Conservation (phyloP, 2,888 invertebrate species). For the Poecilus cupreus region DNA sequence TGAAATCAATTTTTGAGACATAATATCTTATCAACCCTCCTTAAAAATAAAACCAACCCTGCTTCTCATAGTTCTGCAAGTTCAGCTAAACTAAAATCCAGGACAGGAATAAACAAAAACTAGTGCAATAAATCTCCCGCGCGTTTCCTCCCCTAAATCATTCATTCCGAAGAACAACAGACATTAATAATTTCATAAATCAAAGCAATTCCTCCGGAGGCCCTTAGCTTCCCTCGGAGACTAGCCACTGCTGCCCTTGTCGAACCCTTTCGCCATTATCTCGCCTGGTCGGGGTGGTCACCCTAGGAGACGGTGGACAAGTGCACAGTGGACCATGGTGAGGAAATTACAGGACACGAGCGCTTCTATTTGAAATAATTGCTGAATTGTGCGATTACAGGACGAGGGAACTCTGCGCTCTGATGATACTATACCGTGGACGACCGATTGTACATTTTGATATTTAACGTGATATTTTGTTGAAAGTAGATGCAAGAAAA, state of each 20-base stretch:
- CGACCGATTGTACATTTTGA: too few species aligned
- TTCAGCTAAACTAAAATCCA: constrained; percentile 2
- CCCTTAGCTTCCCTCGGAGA: neutral
- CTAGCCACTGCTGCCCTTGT: neutral
- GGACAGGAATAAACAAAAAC: constrained; percentile 30
- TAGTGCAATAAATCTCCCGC: constrained; percentile 5
- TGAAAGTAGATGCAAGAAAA: too few species aligned
- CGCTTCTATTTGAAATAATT: neutral
- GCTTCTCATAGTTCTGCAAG: neutral
- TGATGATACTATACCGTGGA: too few species aligned
- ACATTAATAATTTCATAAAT: constrained; percentile 43
- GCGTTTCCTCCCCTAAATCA: constrained; percentile 11
- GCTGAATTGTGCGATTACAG: neutral
- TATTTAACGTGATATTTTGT: too few species aligned
- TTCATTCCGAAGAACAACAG: constrained; percentile 32
- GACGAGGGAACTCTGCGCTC: neutral
- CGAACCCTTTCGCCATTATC: constrained; percentile 18
- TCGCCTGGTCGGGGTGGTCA: neutral
- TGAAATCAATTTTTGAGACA: too few species aligned
- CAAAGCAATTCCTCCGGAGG: constrained; percentile 7
- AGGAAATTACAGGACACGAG: constrained; percentile 7
- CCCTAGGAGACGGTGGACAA: neutral
- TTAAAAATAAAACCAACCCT: neutral
- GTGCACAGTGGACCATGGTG: too few species aligned
- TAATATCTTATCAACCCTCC: too few species aligned